Evolutionary conservation across 2,888 invertebrate species (phyloP), one percentile per base, ranked within the genome.

Genomic region (Dynastes hyllus): DNA sequence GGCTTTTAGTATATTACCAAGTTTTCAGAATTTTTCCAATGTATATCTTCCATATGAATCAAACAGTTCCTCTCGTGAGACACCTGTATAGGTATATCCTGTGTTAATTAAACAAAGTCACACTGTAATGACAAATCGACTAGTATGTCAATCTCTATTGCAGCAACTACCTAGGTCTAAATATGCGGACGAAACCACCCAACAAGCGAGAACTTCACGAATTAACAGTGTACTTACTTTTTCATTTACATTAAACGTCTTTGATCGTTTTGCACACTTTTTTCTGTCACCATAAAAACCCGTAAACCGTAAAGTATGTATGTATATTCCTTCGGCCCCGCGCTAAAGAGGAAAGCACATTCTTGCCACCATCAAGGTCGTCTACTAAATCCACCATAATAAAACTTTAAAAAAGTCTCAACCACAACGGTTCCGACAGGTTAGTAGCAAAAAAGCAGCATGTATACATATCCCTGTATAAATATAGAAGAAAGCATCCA

Each of bases 301-400:
- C 22, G 32, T 9, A 16, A 53, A 51, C 32, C 71, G 37, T 71
- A 51, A 55, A 71, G 55, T 71, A 51, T 45, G 45, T 22, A 51
- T 5, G 32, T 32, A 32, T 32, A 32, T 32, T 71, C 32, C 16
- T 9, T 16, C 71, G 50, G 45, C 27, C 29, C 69, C 51, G 50
- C 51, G 32, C 32, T 32, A 32, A 51, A 50, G 37, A 51, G 69
- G 37, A 50, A 69, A 50, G 69, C 27, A 51, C 32, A 71, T 71
- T 71, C 71, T n/a, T n/a, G 58, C 71, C 71, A n/a, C 50, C 55
- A 71, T 71, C 71, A 71, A 71, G 71, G 71, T 37, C 71, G 71
- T 55, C 37, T 37, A 71, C 45, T 67, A 45, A 67, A 27, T 67
- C 37, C 69, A 69, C 50, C 29, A 50, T 50, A 69, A 69, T 67